A percentile compares a stretch with the other conserved stretches of the same genome.
Conservation (phyloP, 2,113 vertebrate species). For the Tor tambroides region DNA sequence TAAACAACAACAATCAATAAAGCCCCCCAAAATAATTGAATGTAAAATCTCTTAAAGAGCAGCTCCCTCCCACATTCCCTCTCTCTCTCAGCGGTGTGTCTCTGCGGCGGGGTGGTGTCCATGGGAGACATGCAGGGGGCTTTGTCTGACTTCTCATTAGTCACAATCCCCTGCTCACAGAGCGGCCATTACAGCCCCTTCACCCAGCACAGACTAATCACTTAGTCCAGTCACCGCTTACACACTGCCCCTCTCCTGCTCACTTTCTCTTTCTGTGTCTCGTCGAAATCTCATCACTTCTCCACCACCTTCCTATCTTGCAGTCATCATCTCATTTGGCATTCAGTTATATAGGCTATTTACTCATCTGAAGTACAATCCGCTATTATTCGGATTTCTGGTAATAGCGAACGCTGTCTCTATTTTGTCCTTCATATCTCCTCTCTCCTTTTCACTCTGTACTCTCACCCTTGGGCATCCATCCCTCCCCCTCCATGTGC, state of each 20-base stretch:
- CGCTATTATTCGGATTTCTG: neutral
- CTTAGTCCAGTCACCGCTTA: conserved; percentile 15
- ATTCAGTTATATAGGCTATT: conserved; percentile 23
- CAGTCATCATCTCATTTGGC: conserved; percentile 25
- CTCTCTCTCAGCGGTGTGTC: neutral
- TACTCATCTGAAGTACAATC: conserved; percentile 21
- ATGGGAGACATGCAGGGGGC: conserved; percentile 29
- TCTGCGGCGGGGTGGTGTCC: conserved; percentile 28
- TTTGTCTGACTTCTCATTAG: conserved; percentile 55
- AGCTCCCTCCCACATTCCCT: neutral
- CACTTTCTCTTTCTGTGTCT: conserved; percentile 20
- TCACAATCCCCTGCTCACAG: conserved; percentile 47
- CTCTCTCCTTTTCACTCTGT: conserved; percentile 14
- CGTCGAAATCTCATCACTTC: neutral
- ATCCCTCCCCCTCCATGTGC: conserved; percentile 40
- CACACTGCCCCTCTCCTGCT: conserved; percentile 6
- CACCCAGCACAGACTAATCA: conserved; percentile 48
- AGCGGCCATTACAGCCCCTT: conserved; percentile 40
- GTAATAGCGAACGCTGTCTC: conserved; percentile 1
- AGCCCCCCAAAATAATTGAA: neutral
- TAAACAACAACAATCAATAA: neutral
- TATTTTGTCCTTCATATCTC: conserved; percentile 30
- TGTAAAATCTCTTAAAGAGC: neutral
- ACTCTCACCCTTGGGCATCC: conserved; percentile 43
- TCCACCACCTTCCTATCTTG: neutral